Evolutionary conservation across 1,140 invertebrate species (phyloP).

Genomic region (Apis mellifera): DNA sequence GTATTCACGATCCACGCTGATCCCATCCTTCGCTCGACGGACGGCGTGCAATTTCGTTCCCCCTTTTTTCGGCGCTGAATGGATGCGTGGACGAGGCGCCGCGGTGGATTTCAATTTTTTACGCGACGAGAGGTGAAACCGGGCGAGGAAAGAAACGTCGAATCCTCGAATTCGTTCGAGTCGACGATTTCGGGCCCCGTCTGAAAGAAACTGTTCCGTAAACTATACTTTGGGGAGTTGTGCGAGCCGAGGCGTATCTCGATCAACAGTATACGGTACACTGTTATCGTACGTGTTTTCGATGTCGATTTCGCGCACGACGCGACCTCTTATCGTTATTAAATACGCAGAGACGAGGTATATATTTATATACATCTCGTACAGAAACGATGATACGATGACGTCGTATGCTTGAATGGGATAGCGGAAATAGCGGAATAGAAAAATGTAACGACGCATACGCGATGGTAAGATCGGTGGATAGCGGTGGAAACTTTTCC

Average conservation of each 20-base stretch:
- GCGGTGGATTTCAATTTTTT: too few species aligned
- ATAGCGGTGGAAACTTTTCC: not conserved
- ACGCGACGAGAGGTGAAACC: too few species aligned
- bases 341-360: slow-evolving; percentile 9
- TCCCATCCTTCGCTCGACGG: not conserved
- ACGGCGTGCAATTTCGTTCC: not conserved
- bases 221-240: too few species aligned
- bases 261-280: not conserved
- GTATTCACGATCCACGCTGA: not conserved
- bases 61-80: not conserved
- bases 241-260: not conserved
- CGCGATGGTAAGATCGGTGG: not conserved
- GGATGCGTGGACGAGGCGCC: not conserved
- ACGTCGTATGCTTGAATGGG: slow-evolving; percentile 16
- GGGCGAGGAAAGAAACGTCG: too few species aligned
- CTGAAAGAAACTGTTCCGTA: too few species aligned
- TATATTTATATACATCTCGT: slow-evolving; percentile 8
- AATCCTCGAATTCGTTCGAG: too few species aligned
- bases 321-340: not conserved
- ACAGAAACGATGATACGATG: slow-evolving; percentile 6
- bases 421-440: slow-evolving; percentile 51
- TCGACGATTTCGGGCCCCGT: too few species aligned
- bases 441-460: slow-evolving; percentile 58
- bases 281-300: not conserved
- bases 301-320: slow-evolving; percentile 25